These are phyloP conservation scores for Orussus abietinus DNA, from an alignment of 1,140 invertebrate species.

Conservation along the genomic window DNA sequence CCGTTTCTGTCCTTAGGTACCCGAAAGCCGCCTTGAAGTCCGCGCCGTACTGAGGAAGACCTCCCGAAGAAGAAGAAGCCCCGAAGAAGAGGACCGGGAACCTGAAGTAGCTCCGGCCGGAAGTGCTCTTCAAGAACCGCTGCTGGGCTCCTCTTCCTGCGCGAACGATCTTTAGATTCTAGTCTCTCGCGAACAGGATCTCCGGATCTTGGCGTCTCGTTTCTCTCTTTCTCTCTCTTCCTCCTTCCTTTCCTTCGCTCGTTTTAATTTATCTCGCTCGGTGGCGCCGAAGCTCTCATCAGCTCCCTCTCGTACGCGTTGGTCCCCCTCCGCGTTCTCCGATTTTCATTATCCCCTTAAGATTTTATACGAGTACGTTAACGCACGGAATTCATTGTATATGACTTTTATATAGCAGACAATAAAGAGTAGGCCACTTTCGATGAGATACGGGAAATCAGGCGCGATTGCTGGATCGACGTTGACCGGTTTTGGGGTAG, in stretches of 20 bases:
- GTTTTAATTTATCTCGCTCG: constrained; percentile 40
- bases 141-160: too few species aligned
- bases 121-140: constrained; percentile 33
- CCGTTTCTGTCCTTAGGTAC: constrained; percentile 42
- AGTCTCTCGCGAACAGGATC: constrained; percentile 40
- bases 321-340: too few species aligned
- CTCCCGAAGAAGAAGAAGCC: constrained; percentile 15
- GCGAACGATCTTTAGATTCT: constrained; percentile 41
- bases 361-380: constrained; percentile 24
- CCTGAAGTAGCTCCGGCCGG: constrained; percentile 29
- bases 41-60: constrained; percentile 34
- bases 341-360: constrained; percentile 21
- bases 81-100: constrained; percentile 14
- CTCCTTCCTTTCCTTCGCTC: too few species aligned
- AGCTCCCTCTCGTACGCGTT: too few species aligned
- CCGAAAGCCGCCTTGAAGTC: constrained; percentile 42
- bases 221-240: too few species aligned
- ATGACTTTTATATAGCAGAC: constrained; percentile 20
- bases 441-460: too few species aligned
- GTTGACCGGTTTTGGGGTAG: too few species aligned
- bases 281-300: too few species aligned
- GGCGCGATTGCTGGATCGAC: too few species aligned
- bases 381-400: constrained; percentile 19
- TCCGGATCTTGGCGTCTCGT: constrained; percentile 32
- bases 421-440: constrained; percentile 23